phyloP scores from a whole-genome alignment of 1,140 invertebrate genomes.

The Melitaea cinxia region DNA sequence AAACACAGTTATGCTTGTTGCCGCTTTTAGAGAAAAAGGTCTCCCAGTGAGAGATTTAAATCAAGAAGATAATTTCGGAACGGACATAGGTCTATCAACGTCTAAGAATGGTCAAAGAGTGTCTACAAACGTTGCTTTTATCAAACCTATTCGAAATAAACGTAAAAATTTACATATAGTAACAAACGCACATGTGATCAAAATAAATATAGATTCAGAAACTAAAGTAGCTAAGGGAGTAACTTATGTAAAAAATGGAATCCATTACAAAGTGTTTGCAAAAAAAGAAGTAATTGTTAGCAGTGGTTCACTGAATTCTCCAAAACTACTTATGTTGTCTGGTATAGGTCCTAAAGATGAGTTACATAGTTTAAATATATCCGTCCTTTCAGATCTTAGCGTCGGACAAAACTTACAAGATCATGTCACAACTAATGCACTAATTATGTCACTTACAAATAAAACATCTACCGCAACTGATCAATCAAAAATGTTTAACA shows the following conservation, averaged over 20 bases:
- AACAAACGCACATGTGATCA: constrained; percentile 86
- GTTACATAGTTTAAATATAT: constrained; percentile 82
- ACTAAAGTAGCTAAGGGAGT: constrained; percentile 88
- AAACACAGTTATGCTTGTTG: constrained; percentile 80
- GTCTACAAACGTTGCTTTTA: constrained; percentile 88
- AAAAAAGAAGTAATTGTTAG: constrained; percentile 89
- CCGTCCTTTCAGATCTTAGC: constrained; percentile 83
- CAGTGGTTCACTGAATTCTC: constrained; percentile 87
- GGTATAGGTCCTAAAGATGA: constrained; percentile 87
- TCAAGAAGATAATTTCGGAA: constrained; percentile 81
- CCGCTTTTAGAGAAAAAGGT: constrained; percentile 84
- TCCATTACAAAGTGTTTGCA: constrained; percentile 72
- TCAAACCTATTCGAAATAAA: constrained; percentile 86
- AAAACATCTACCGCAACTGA: constrained; percentile 71
- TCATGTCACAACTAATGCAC: constrained; percentile 84
- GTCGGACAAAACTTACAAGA: constrained; percentile 92
- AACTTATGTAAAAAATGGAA: constrained; percentile 84
- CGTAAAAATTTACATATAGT: constrained; percentile 87
- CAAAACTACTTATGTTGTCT: constrained; percentile 89
- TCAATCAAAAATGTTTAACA: constrained; percentile 70
- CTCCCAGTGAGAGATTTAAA: constrained; percentile 82
- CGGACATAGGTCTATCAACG: constrained; percentile 83
- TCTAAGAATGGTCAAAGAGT: constrained; percentile 84
- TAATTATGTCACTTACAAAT: constrained; percentile 82
- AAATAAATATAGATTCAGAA: constrained; percentile 87